Conservation (phyloP, 2,888 invertebrate genomes). For the Trilocha varians region DNA sequence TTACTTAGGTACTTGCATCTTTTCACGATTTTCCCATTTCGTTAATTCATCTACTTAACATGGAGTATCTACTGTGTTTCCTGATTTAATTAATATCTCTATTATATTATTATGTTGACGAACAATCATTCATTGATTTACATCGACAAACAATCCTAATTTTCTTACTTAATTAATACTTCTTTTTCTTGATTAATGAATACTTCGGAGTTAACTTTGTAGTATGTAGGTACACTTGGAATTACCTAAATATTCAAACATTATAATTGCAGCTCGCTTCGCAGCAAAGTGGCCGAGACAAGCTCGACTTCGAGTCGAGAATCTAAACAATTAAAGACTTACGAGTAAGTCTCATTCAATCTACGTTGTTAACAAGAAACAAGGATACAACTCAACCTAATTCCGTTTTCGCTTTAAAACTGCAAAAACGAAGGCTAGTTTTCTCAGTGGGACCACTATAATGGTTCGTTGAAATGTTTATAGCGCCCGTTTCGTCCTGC, state of each 20-base stretch:
- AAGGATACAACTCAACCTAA: conserved; percentile 33
- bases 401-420: conserved; percentile 50
- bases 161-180: too few species aligned
- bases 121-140: too few species aligned
- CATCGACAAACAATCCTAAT: too few species aligned
- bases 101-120: too few species aligned
- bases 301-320: conserved; percentile 4
- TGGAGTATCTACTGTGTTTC: too few species aligned
- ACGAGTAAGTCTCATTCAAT: conserved; percentile 24
- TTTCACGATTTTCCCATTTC: too few species aligned
- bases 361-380: conserved; percentile 17
- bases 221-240: too few species aligned
- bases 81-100: too few species aligned
- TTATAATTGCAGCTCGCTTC: conserved; percentile 7
- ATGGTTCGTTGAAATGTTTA: conserved; percentile 61
- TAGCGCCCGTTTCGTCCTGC: conserved; percentile 40
- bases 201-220: too few species aligned
- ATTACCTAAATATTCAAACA: conserved; percentile 21
- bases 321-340: neutral
- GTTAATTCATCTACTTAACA: too few species aligned
- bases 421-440: conserved; percentile 45
- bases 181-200: too few species aligned
- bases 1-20: too few species aligned
- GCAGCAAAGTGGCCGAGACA: conserved; percentile 6
- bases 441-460: conserved; percentile 42